phyloP scores from a whole-genome alignment of 1,140 invertebrate species.

The Drosophila parvula region DNA sequence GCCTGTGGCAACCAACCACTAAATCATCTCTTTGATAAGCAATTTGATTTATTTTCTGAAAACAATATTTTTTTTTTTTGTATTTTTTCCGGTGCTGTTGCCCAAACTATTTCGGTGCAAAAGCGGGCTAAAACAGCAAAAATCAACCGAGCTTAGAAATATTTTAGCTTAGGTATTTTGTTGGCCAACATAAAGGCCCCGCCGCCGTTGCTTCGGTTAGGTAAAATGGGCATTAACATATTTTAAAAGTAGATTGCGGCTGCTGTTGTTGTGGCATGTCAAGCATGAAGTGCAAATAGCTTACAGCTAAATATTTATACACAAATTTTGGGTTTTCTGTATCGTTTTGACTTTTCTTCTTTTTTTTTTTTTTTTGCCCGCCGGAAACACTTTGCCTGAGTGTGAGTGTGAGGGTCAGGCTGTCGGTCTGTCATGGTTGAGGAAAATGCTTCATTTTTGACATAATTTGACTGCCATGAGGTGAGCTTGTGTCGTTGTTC shows the following conservation, averaged over 20 bases:
- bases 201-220: conserved; percentile 40
- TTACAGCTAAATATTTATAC: conserved; percentile 75
- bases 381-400: conserved; percentile 12
- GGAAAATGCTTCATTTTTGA: conserved; percentile 38
- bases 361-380: conserved; percentile 33
- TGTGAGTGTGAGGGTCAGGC: conserved; percentile 21
- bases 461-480: conserved; percentile 39
- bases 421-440: neutral
- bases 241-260: conserved; percentile 70
- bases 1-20: conserved; percentile 64
- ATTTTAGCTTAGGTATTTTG: conserved; percentile 58
- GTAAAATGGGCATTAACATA: conserved; percentile 74
- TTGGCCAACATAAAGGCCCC: conserved; percentile 42
- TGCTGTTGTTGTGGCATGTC: conserved; percentile 57
- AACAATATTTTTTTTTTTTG: conserved; percentile 67
- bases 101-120: conserved; percentile 58
- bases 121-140: conserved; percentile 42
- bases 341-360: conserved; percentile 47
- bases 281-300: conserved; percentile 80
- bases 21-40: conserved; percentile 82
- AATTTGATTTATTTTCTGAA: conserved; percentile 80
- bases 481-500: neutral
- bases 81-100: conserved; percentile 30
- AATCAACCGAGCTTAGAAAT: conserved; percentile 47
- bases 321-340: conserved; percentile 54